phyloP scores from a whole-genome alignment of 2,113 vertebrate genomes.

The Chitala chitala region DNA sequence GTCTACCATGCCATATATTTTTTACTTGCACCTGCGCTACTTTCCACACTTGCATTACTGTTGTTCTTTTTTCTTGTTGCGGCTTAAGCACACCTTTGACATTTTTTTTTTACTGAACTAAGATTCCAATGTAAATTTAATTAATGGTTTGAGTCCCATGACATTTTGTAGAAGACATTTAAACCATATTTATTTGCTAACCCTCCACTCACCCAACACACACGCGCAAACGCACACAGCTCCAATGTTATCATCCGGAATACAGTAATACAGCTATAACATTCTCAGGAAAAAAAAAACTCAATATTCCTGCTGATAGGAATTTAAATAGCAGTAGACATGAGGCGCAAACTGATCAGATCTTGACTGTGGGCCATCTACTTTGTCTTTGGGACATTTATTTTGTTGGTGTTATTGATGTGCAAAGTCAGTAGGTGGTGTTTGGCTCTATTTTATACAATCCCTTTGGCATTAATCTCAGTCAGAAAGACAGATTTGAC shows the following conservation, averaged over 20 bases:
- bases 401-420: neutral
- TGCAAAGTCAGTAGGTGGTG: neutral
- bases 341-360: conserved; percentile 3
- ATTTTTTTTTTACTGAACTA: neutral
- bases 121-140: too few relatives aligned
- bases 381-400: neutral
- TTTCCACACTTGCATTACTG: neutral
- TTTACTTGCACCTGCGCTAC: neutral
- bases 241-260: neutral
- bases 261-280: conserved; percentile 8
- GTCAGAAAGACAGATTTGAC: neutral
- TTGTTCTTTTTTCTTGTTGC: neutral
- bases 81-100: neutral
- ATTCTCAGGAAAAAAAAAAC: conserved; percentile 7
- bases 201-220: too few relatives aligned
- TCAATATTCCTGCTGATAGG: neutral
- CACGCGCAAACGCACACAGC: neutral
- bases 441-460: neutral
- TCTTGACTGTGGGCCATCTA: neutral
- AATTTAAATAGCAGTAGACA: neutral
- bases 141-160: too few relatives aligned
- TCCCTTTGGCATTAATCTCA: neutral
- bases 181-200: neutral
- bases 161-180: too few relatives aligned
- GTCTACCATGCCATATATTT: neutral